A percentile compares a stretch with the other conserved stretches of the same genome.
Conservation (phyloP, 1,140 invertebrate species). For the Zaprionus gabonicus region DNA sequence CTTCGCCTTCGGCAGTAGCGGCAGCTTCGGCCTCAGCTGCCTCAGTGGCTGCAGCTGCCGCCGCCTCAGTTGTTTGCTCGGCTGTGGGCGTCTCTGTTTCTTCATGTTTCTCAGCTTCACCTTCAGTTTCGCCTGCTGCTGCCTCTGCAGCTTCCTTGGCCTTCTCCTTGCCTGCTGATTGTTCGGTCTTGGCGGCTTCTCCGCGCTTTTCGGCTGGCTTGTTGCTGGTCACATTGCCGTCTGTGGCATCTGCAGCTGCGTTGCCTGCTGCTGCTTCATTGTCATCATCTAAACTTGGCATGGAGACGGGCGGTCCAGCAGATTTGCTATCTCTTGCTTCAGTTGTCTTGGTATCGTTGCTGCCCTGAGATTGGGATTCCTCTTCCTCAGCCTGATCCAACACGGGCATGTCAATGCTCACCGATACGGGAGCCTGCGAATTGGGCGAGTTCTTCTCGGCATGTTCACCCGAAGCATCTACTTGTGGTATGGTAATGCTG, state of each 20-base stretch:
- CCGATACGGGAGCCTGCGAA: slow-evolving; percentile 71
- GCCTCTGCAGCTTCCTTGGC: slow-evolving; percentile 30
- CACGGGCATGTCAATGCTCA: slow-evolving; percentile 83
- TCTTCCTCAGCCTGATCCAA: slow-evolving; percentile 81
- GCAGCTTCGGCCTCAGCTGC: slow-evolving; percentile 53
- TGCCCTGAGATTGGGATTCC: slow-evolving; percentile 67
- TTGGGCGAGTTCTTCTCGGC: slow-evolving; percentile 65
- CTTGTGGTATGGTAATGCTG: slow-evolving; percentile 82
- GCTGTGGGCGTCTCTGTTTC: slow-evolving; percentile 42
- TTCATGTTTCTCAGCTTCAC: slow-evolving; percentile 39
- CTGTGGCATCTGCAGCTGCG: slow-evolving; percentile 35
- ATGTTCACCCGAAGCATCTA: slow-evolving; percentile 66
- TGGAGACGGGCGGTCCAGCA: slow-evolving; percentile 72
- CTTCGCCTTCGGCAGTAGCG: slow-evolving; percentile 45
- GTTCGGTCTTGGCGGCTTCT: slow-evolving; percentile 37
- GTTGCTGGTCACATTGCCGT: slow-evolving; percentile 47
- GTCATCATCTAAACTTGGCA: slow-evolving; percentile 84
- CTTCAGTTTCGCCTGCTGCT: slow-evolving; percentile 1
- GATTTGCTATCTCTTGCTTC: slow-evolving; percentile 51
- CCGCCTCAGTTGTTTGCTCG: slow-evolving; percentile 45
- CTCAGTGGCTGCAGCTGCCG: slow-evolving; percentile 49
- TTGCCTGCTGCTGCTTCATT: slow-evolving; percentile 63
- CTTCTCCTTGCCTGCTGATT: slow-evolving; percentile 51
- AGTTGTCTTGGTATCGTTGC: slow-evolving; percentile 48
- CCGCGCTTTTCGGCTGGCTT: slow-evolving; percentile 23